Conservation (phyloP, 2,888 invertebrate genomes). For the Rhogogaster chlorosoma region DNA sequence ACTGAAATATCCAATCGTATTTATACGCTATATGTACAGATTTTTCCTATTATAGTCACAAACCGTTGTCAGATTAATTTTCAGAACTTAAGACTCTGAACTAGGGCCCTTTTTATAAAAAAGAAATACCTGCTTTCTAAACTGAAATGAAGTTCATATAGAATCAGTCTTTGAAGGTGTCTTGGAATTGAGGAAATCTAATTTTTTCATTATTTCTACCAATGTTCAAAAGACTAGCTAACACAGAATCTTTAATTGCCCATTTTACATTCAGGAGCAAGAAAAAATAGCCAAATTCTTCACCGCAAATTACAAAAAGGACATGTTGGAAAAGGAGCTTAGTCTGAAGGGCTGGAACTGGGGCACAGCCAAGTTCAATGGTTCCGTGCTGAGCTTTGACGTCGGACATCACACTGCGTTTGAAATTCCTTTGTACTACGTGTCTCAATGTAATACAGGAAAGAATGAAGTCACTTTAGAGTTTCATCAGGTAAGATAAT, state of each 20-base stretch:
- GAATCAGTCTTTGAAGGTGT: neutral
- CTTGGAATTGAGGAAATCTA: neutral
- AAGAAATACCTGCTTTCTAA: neutral
- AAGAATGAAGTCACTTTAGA: constrained; percentile 99
- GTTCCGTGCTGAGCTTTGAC: constrained; percentile 91
- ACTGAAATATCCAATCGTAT: neutral
- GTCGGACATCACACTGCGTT: constrained; percentile 92
- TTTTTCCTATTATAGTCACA: neutral
- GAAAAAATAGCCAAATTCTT: constrained; percentile 96
- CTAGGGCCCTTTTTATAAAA: neutral
- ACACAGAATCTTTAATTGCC: neutral
- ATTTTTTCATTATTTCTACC: neutral
- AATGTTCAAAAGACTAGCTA: neutral
- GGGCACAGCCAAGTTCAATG: constrained; percentile 97
- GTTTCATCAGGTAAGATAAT: constrained; percentile 91
- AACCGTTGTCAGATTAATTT: neutral
- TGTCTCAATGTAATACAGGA: constrained; percentile 96
- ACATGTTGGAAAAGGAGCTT: constrained; percentile 94
- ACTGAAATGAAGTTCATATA: neutral
- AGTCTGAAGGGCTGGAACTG: constrained; percentile 99
- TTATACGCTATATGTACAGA: neutral
- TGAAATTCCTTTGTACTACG: constrained; percentile 97
- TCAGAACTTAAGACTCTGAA: neutral
- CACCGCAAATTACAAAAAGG: constrained; percentile 88
- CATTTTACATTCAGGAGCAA: constrained; percentile 84